Evolutionary conservation across 2,797 vertebrate genomes (phyloP), one percentile per base, ranked within the genome.

Genomic region (Gallinago solitaria): DNA sequence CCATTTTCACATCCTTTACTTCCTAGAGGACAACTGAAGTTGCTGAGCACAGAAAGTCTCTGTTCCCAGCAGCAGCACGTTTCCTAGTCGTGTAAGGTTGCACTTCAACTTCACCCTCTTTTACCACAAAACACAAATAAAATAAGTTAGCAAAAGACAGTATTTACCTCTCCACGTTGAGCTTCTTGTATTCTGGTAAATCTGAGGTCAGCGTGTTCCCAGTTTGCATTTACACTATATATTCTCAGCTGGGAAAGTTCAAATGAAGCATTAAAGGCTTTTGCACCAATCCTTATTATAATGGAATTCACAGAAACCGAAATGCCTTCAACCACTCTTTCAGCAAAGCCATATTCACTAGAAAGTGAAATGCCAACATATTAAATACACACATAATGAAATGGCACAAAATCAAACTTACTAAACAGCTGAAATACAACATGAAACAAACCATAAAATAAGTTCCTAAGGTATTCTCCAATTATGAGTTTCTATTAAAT

Each of bases 291-390:
- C 96, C 99, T 97, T 96, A 99, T 99, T 92, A 99, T 89, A 83
- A 99, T 99, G 96, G 99, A 99, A 98, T 99, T 99, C 94, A 99
- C 99, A 93, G 99, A 99, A 94, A 99, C 98, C 16, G 99, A 99
- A 93, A 99, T 99, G 70, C 99, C 99, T 98, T 99, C 99, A 37
- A 99, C 99, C 80, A 99, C 99, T 97, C 99, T 99, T 98, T 99
- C 99, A 73, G 99, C 99, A 98, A 99, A 99, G 96, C 99, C 99
- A 87, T 99, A 99, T 97, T 99, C 99, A 97, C 99, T 99, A 96
- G 27, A 96, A 97, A 96, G 91, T 86, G 89, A 97, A 97, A 97
- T 94, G 48, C 6, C 93, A 93, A 96, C 17, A 73, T 47, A 89
- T 95, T 94, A 95, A 84, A 88, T 50, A 85, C 21, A 76, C 35